These are phyloP conservation scores for Bombus cullumanus DNA, from an alignment of 1,140 invertebrate genomes.

Conservation along the genomic window DNA sequence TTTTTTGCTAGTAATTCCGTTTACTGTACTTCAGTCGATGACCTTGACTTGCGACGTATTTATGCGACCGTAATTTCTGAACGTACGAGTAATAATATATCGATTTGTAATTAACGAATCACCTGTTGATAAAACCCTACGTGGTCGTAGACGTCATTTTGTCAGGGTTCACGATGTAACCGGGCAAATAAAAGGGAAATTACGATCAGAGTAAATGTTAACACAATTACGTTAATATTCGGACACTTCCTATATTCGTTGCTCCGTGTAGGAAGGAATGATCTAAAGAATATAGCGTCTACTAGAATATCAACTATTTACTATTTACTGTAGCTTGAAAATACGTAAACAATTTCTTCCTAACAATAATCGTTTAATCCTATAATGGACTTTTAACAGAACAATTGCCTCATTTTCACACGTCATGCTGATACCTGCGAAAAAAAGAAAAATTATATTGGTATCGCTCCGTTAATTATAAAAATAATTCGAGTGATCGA, in stretches of 20 bases:
- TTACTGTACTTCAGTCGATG: background rate
- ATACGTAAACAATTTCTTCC: too few relatives aligned
- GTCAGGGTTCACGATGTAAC: background rate
- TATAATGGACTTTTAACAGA: too few relatives aligned
- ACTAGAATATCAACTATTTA: too few relatives aligned
- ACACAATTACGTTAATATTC: too few relatives aligned
- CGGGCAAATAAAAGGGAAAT: background rate
- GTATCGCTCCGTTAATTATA: background rate
- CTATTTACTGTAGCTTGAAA: too few relatives aligned
- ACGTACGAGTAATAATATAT: background rate
- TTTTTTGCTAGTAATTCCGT: background rate
- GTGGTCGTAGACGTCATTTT: too few relatives aligned
- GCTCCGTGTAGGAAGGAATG: too few relatives aligned
- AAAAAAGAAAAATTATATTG: background rate
- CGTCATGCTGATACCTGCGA: too few relatives aligned
- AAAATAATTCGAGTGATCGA: background rate
- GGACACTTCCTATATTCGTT: too few relatives aligned
- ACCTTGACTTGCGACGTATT: background rate
- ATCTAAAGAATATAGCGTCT: background rate
- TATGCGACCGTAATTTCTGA: background rate
- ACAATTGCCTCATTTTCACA: too few relatives aligned
- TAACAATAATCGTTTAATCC: too few relatives aligned
- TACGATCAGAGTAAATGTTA: too few relatives aligned
- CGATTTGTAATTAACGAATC: conserved; percentile 6
- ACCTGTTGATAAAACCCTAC: background rate